Conservation (phyloP, 2,888 invertebrate species). For the Tromatobia lineatoria region DNA sequence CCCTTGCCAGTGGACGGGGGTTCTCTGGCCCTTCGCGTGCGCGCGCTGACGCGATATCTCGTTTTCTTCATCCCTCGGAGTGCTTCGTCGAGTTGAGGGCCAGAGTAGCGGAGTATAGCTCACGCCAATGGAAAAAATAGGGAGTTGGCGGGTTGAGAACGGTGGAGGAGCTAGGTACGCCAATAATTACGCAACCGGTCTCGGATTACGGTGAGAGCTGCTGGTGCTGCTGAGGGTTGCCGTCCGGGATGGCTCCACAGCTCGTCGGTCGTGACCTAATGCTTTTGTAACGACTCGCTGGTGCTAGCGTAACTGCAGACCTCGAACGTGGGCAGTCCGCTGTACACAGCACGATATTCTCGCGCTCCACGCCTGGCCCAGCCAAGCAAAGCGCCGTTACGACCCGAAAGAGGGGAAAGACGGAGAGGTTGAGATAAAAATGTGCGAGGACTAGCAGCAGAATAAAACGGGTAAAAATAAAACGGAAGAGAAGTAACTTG, state of each 20-base stretch:
- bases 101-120: slow-evolving; percentile 3
- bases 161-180: slow-evolving; percentile 45
- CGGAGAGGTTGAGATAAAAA: slow-evolving; percentile 56
- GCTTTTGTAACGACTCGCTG: slow-evolving; percentile 58
- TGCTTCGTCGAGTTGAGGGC: slow-evolving; percentile 41
- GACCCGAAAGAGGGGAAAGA: slow-evolving; percentile 41
- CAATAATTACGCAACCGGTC: slow-evolving; percentile 63
- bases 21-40: slow-evolving; percentile 43
- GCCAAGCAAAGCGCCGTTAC: slow-evolving; percentile 17
- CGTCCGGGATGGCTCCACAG: slow-evolving; percentile 42
- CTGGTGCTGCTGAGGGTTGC: slow-evolving; percentile 1
- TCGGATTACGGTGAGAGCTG: slow-evolving; percentile 57
- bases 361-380: slow-evolving; percentile 19
- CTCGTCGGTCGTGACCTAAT: slow-evolving; percentile 55
- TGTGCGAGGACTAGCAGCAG: slow-evolving; percentile 44
- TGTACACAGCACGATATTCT: neutral
- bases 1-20: neutral
- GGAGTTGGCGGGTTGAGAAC: slow-evolving; percentile 51
- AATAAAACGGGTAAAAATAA: slow-evolving; percentile 49
- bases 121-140: slow-evolving; percentile 50
- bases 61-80: slow-evolving; percentile 62
- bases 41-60: slow-evolving; percentile 61
- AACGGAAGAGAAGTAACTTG: slow-evolving; percentile 35
- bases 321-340: slow-evolving; percentile 21
- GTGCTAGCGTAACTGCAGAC: slow-evolving; percentile 14